These are phyloP conservation scores for Glyphotaelius pellucidus DNA, from an alignment of 2,888 invertebrate species.

Conservation along the genomic window DNA sequence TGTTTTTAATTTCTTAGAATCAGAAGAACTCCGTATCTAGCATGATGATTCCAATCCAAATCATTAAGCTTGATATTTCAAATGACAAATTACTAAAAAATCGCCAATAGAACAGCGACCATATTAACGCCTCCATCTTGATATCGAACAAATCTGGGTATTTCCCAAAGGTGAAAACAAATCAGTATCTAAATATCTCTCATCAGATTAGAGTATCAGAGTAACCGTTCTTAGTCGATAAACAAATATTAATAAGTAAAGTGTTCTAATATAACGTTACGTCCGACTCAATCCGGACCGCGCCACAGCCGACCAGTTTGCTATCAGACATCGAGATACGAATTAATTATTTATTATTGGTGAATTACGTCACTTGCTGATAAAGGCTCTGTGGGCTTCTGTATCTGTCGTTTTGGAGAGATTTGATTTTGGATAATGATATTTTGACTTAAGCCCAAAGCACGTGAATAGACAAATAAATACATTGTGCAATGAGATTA, in stretches of 20 bases:
- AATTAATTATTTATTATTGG: slow-evolving; percentile 2
- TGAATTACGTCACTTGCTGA: not conserved
- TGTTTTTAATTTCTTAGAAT: too few relatives aligned
- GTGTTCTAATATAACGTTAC: not conserved
- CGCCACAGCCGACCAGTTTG: slow-evolving; percentile 1
- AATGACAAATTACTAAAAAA: too few relatives aligned
- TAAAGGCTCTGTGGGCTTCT: not conserved
- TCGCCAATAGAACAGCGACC: too few relatives aligned
- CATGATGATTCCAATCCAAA: too few relatives aligned
- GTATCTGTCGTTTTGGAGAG: not conserved
- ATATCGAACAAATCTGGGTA: not conserved
- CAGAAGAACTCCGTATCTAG: too few relatives aligned
- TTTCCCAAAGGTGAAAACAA: not conserved
- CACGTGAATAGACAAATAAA: not conserved
- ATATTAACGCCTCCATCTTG: not conserved
- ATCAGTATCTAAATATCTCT: not conserved
- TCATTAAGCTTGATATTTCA: too few relatives aligned
- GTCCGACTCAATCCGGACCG: not conserved
- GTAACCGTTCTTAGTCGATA: not conserved
- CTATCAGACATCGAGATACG: slow-evolving; percentile 16
- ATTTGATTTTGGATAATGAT: not conserved
- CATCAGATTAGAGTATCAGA: not conserved
- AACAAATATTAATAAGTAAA: not conserved
- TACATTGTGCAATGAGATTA: not conserved
- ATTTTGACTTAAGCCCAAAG: not conserved